A percentile compares a stretch with the other conserved stretches of the same genome.
These are phyloP conservation scores for Cerastoderma edule DNA, from an alignment of 2,888 invertebrate species.

Conservation along the genomic window DNA sequence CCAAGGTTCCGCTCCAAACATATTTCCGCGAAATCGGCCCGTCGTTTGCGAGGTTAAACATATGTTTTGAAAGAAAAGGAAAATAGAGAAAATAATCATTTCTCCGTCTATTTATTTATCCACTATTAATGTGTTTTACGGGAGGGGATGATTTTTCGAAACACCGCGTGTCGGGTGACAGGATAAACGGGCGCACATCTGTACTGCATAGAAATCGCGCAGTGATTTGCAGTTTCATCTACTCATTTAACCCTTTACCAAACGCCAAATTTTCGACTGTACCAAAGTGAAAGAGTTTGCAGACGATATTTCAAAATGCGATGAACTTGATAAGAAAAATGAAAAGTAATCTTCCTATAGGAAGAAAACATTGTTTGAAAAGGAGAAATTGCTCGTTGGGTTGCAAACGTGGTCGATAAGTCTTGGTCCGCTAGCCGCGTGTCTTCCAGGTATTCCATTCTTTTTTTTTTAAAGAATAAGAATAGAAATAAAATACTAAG, in stretches of 20 bases:
- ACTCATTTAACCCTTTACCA: not conserved
- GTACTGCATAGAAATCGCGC: no score
- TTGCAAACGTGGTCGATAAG: no score
- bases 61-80: conserved; percentile 52
- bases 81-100: conserved; percentile 49
- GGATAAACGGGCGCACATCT: no score
- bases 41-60: conserved; percentile 37
- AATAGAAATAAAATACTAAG: no score
- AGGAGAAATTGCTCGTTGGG: no score
- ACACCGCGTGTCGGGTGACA: not conserved
- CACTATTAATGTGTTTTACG: conserved; percentile 29
- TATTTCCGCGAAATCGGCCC: conserved; percentile 9
- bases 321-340: not conserved
- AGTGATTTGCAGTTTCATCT: no score
- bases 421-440: no score
- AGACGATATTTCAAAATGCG: not conserved
- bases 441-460: no score
- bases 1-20: conserved; percentile 19
- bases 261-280: not conserved
- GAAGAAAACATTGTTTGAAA: not conserved
- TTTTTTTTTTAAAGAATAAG: no score
- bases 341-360: not conserved
- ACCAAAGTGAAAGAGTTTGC: not conserved
- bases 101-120: conserved; percentile 39
- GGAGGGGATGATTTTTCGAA: conserved; percentile 15